These are phyloP conservation scores for Campaea margaritaria DNA, from an alignment of 2,888 invertebrate genomes.

Conservation along the genomic window DNA sequence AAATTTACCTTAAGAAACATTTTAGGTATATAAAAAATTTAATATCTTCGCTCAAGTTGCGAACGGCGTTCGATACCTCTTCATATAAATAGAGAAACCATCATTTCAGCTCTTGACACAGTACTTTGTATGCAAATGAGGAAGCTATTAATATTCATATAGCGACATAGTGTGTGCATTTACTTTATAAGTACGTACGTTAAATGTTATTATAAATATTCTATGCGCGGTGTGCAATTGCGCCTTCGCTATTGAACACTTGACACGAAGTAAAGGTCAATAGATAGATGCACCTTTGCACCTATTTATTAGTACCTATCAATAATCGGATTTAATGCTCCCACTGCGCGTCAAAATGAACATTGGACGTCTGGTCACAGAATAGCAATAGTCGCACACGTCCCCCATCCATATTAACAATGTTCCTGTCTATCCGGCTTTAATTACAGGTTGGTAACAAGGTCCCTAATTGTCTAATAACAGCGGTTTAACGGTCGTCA, in stretches of 20 bases:
- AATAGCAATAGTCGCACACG: too few species aligned
- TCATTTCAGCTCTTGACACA: constrained; percentile 46
- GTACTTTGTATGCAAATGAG: constrained; percentile 58
- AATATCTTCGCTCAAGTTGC: not conserved
- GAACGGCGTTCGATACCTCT: not conserved
- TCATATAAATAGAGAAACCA: constrained; percentile 30
- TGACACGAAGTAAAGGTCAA: constrained; percentile 22
- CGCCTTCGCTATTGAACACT: constrained; percentile 7
- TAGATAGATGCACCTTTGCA: constrained; percentile 15
- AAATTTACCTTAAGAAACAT: too few species aligned
- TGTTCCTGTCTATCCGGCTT: not conserved
- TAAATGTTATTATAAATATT: constrained; percentile 22
- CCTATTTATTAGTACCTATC: constrained; percentile 14
- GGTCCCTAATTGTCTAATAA: too few species aligned
- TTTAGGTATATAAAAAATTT: too few species aligned
- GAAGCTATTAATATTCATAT: constrained; percentile 52
- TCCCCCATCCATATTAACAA: not conserved
- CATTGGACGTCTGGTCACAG: too few species aligned
- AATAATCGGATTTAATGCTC: not conserved
- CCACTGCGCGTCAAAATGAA: not conserved
- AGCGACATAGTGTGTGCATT: constrained; percentile 21
- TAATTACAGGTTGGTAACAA: too few species aligned
- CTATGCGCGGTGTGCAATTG: constrained; percentile 7
- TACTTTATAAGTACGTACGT: constrained; percentile 10
- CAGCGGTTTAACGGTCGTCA: too few species aligned